These are phyloP conservation scores for Pseudomyrmex flavicornis DNA, from an alignment of 1,140 invertebrate species.

Conservation along the genomic window DNA sequence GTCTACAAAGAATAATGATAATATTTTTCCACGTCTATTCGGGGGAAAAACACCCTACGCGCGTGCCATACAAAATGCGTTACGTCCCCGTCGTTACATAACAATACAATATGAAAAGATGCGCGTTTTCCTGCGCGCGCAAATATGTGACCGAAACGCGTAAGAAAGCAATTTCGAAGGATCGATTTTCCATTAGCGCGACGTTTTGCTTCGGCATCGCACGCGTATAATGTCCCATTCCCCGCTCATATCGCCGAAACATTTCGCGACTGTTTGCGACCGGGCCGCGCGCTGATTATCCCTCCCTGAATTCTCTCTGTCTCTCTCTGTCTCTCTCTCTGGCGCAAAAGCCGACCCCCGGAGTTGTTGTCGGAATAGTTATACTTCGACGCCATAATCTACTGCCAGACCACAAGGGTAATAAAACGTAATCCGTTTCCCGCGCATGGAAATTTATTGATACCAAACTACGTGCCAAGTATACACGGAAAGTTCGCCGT, in stretches of 20 bases:
- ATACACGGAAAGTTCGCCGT: constrained; percentile 59
- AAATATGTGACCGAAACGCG: not conserved
- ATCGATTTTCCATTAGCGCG: constrained; percentile 64
- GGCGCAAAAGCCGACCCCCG: constrained; percentile 28
- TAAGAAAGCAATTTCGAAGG: constrained; percentile 59
- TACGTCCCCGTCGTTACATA: no score
- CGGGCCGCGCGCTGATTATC: constrained; percentile 63
- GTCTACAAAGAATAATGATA: no score
- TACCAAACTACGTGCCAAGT: constrained; percentile 60
- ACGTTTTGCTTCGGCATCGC: constrained; percentile 51
- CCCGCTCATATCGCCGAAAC: constrained; percentile 61
- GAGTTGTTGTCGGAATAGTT: constrained; percentile 66
- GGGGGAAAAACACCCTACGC: not conserved
- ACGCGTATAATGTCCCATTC: constrained; percentile 16
- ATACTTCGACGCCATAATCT: constrained; percentile 68
- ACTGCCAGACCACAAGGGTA: constrained; percentile 66
- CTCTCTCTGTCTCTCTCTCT: constrained; percentile 24
- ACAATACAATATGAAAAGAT: not conserved
- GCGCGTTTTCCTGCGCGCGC: not conserved
- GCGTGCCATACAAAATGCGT: not conserved
- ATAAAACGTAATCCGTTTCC: constrained; percentile 72
- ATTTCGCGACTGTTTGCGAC: constrained; percentile 59
- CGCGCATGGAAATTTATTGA: constrained; percentile 69
- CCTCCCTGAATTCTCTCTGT: not conserved
- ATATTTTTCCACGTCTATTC: not conserved